Base-by-base conservation (phyloP, 2,888 invertebrate species). In the Yponomeuta plumbellus region DNA sequence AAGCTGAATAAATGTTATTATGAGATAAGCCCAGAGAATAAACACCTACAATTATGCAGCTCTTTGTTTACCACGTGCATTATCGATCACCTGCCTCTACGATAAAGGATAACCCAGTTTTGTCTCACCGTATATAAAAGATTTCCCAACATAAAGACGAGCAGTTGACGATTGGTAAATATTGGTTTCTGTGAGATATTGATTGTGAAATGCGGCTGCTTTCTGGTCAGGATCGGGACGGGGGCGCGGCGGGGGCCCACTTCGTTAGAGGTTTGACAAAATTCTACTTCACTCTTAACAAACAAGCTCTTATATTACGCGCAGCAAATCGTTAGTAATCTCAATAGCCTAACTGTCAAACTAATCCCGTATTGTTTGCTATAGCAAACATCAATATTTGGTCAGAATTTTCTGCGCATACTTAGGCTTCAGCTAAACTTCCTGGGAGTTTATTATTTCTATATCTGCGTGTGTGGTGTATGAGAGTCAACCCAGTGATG, bases 21-120 rank as follows among this genome's bases (percentile, higher is more conserved):
- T 26, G 5, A 26, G 5, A 26, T 26, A 26, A 5, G 2, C 23
- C 23, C 3, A 26, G 23, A 26, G 23, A 2, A 26, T 26, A 5
- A 26, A 26, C 4, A 26, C 26, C 26, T 26, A 26, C 5, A 57
- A 57, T 44, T 44, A 44, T 44, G 44, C 44, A 57, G 73, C 76
- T 70, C 73, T 77, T 80, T 80, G 79, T 81, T 76, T 76, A 75
- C 76, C 69, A 23, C 68, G 34, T 52, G 71, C 67, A 69, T 77
- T 88, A 89, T 89, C 89, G 85, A 83, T 88, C 84, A 86, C 84
- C 83, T 84, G 83, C 69, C 22, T 20, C 11, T n/a, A 58, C 72
- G 89, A 88, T 88, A 86, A 76, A 80, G 84, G 81, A 86, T 90
- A 89, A 89, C 90, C 90, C 88, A 90, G 78, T 85, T 83, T 78